Percentiles rank a stretch among this genome's conserved stretches.
Evolutionary conservation across 2,797 vertebrate species (phyloP).

Genomic region (Cetoscarus ocellatus): DNA sequence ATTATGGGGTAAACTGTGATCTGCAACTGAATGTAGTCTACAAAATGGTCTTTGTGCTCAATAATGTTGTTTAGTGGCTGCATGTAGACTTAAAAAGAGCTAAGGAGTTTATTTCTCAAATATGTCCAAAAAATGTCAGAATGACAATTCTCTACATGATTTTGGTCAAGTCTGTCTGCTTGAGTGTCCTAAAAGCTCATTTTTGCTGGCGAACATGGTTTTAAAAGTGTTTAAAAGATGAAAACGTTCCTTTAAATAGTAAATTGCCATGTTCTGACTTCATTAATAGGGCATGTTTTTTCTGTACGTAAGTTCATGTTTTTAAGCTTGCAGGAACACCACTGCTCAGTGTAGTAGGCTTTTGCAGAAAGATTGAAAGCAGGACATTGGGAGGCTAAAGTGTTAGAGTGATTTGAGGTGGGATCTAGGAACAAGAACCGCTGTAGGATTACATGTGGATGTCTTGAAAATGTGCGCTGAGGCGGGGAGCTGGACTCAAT

Average conservation of each 20-base stretch:
- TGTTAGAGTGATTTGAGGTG: constrained; percentile 32
- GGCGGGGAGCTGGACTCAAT: constrained; percentile 41
- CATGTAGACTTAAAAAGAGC: neutral
- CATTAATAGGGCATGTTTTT: constrained; percentile 9
- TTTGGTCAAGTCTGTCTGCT: constrained; percentile 11
- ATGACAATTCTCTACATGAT: neutral
- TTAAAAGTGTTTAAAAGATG: constrained; percentile 22
- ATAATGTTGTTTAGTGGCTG: neutral
- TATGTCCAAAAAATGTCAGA: neutral
- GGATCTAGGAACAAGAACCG: constrained; percentile 42
- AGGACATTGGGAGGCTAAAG: constrained; percentile 28
- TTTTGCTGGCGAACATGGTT: neutral
- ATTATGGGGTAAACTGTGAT: no score
- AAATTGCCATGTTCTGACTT: constrained; percentile 49
- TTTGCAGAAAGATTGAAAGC: constrained; percentile 32
- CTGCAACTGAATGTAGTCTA: no score
- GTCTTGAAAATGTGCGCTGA: constrained; percentile 60
- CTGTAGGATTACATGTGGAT: constrained; percentile 59
- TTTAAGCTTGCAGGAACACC: constrained; percentile 53
- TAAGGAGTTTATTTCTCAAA: neutral
- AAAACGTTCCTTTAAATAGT: constrained; percentile 52
- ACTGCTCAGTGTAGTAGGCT: constrained; percentile 10
- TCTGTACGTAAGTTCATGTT: constrained; percentile 37
- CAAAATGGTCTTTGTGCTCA: no score
- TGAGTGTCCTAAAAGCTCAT: constrained; percentile 28